These are phyloP conservation scores for Zele albiditarsus DNA, from an alignment of 2,888 invertebrate species.

Conservation along the genomic window DNA sequence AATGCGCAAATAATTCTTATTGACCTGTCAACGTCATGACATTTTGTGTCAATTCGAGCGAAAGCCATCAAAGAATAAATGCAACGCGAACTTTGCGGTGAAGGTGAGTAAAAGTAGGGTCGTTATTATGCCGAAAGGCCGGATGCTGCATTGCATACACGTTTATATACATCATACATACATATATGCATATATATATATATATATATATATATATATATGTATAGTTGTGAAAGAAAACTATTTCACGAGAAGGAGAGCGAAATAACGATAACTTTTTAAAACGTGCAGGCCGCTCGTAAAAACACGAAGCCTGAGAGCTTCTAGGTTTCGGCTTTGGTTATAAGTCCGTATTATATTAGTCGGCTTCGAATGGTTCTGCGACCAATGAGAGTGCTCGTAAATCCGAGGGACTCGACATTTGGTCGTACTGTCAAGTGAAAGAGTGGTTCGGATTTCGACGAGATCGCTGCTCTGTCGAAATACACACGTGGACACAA, in stretches of 20 bases:
- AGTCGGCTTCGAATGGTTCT: constrained; percentile 65
- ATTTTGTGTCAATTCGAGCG: constrained; percentile 6
- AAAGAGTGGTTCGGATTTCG: constrained; percentile 70
- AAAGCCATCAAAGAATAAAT: constrained; percentile 16
- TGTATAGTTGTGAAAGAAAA: constrained; percentile 54
- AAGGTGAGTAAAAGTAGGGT: constrained; percentile 30
- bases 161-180: background rate
- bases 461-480: constrained; percentile 58
- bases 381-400: constrained; percentile 67
- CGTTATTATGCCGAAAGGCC: constrained; percentile 20
- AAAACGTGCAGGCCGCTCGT: constrained; percentile 68
- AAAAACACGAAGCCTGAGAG: constrained; percentile 60
- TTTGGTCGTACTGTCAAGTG: constrained; percentile 71
- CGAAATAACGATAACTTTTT: constrained; percentile 71
- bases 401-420: constrained; percentile 70
- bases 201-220: constrained; percentile 9
- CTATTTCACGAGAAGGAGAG: constrained; percentile 66
- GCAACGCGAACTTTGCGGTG: constrained; percentile 13
- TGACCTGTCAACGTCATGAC: background rate
- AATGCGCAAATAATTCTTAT: background rate
- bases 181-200: background rate
- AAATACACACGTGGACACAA: constrained; percentile 12
- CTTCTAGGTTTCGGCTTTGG: constrained; percentile 71
- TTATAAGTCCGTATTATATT: constrained; percentile 73
- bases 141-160: constrained; percentile 26